Evolutionary conservation across 53 echinoderm and acorn worm genomes (phyloP), one percentile per base, ranked within the genome.

Genomic region (Echinometra lucunter): DNA sequence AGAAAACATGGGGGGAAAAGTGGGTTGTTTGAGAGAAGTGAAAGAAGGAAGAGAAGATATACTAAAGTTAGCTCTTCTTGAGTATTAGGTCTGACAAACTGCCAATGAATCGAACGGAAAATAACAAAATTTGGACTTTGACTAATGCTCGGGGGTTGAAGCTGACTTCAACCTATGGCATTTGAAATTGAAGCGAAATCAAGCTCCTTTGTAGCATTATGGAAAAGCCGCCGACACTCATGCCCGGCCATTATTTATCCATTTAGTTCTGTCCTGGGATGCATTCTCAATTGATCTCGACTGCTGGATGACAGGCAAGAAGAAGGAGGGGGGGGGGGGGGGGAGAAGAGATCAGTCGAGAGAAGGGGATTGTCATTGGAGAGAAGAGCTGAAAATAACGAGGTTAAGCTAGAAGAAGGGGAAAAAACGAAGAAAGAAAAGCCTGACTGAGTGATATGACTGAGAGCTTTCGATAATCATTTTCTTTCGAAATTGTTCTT

Each of bases 141-240:
- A 93, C 93, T 93, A 93, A 93, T 93, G 93, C 93, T 10, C 34
- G 34, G 81, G 93, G 82, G 93, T 81, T 80, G 35, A 40, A 57
- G 82, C 78, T 93, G 93, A 93, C 80, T 93, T 78, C 93, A 93
- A 93, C 93, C 93, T 57, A 93, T 93, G 93, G 93, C 93, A 93
- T 93, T 93, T 93, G 93, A 60, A 93, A 93, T 93, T 93, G 93
- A 80, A 81, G 93, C 80, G 93, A 93, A 93, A 93, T 93, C 80
- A 93, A 37, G 47, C 80, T 81, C 81, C 93, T 93, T 93, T 93
- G 93, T 93, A 58, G 81, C 81, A 93, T 93, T 78, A 93, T 63
- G 57, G 58, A 57, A 57, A 93, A 93, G 93, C 93, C 93, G 93
- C 49, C 93, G 60, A 93, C 93, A 93, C 93, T 93, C 93, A 93